Evolutionary conservation across 2,797 vertebrate species (phyloP), one percentile per base, ranked within the genome.

Genomic region (Gobionotothen gibberifrons): DNA sequence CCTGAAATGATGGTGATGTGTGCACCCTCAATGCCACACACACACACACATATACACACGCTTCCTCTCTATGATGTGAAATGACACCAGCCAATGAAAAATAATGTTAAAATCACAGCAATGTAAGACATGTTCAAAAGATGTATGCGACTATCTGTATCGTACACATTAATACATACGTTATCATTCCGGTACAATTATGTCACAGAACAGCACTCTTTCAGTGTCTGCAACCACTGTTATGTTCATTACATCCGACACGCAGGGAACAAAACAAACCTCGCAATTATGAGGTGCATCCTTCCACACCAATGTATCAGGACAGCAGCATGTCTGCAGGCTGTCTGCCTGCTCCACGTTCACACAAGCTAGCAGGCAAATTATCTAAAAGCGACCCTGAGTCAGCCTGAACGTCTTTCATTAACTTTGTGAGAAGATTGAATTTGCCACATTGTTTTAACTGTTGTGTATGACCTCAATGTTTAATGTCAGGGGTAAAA

Each of bases 241-340:
- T 52, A 48, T 44, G 71, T 40, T 46, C 17, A 65, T 13, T 40
- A n/a, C 5, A 32, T 59, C 36, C 5, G 11, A 43, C 22, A 32
- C 8, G 16, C 70, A 57, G n/a, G 15, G 40, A 79, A 71, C 61
- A 76, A 74, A 79, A 52, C 56, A 29, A 39, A 42, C 48, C 39
- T 39, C 59, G 65, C 72, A 61, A 59, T 62, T 53, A 68, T 46
- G 46, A 74, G 69, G 58, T 49, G 60, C 63, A 81, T 76, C 78
- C 66, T 70, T 87, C 69, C 70, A 72, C 64, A 77, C 58, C 47
- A 8, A 43, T 78, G 70, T 81, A 48, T 69, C 52, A 55, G 49
- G 54, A 76, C 67, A 60, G 67, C 47, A 74, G 79, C 60, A 63
- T 36, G n/a, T 82, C 67, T 65, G 44, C 69, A 36, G 39, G 11